phyloP scores from a whole-genome alignment of 2,113 vertebrate species.

The Heterotilapia buettikoferi region DNA sequence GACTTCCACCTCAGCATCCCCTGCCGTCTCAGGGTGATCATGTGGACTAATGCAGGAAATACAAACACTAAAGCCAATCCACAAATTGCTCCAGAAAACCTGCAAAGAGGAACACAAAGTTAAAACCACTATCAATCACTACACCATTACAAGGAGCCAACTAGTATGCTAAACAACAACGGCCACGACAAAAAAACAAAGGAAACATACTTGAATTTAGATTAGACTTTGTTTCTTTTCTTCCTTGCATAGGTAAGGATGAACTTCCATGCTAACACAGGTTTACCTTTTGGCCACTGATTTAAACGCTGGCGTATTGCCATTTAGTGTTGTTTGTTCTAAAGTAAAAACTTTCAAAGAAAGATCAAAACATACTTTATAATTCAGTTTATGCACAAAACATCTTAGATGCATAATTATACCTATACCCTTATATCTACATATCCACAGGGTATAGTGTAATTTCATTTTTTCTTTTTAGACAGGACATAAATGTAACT shows the following conservation, averaged over 20 bases:
- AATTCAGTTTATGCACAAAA: neutral
- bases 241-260: neutral
- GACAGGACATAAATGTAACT: neutral
- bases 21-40: slow-evolving; percentile 76
- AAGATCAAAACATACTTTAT: neutral
- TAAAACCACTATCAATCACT: neutral
- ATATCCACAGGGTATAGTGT: neutral
- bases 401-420: neutral
- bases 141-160: neutral
- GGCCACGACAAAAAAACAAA: neutral
- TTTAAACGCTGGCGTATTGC: neutral
- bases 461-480: neutral
- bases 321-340: neutral
- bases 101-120: slow-evolving; percentile 47
- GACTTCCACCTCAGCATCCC: slow-evolving; percentile 79
- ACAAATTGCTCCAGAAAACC: slow-evolving; percentile 90
- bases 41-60: slow-evolving; percentile 84
- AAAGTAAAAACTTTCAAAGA: neutral
- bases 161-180: neutral
- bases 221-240: neutral
- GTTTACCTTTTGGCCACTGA: neutral
- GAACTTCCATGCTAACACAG: neutral
- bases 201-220: neutral
- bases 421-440: neutral
- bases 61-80: slow-evolving; percentile 93